phyloP scores from a whole-genome alignment of 2,888 invertebrate species.

The Unio delphinus region DNA sequence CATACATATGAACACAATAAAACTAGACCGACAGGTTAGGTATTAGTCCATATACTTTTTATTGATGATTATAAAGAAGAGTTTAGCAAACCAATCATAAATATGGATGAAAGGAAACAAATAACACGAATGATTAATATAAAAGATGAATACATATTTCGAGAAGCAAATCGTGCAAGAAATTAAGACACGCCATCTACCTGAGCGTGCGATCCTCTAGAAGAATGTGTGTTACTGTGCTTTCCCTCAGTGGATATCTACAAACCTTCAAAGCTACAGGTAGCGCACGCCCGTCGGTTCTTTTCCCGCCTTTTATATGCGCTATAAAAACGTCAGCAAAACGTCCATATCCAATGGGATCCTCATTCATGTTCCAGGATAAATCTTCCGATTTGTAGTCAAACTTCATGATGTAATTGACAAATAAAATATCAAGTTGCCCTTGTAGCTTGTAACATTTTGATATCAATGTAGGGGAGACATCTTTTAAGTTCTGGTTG shows the following conservation, averaged over 20 bases:
- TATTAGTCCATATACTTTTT: too few relatives aligned
- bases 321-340: conserved; percentile 59
- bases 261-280: conserved; percentile 52
- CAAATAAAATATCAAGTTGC: conserved; percentile 56
- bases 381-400: conserved; percentile 52
- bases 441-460: conserved; percentile 36
- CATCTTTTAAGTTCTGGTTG: conserved; percentile 37
- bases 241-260: conserved; percentile 37
- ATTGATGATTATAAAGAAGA: too few relatives aligned
- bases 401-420: conserved; percentile 52
- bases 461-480: conserved; percentile 41
- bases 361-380: conserved; percentile 32
- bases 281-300: conserved; percentile 2
- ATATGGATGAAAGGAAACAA: too few relatives aligned
- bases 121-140: too few relatives aligned
- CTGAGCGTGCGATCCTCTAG: conserved; percentile 59
- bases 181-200: conserved; percentile 21
- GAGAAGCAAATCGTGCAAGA: too few relatives aligned
- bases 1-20: too few relatives aligned
- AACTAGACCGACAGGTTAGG: too few relatives aligned
- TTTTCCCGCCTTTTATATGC: conserved; percentile 9
- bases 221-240: conserved; percentile 50
- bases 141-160: too few relatives aligned
- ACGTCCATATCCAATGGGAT: conserved; percentile 52
- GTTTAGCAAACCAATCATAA: too few relatives aligned